phyloP scores from a whole-genome alignment of 1,140 invertebrate genomes.

The Drosophila melanica region DNA sequence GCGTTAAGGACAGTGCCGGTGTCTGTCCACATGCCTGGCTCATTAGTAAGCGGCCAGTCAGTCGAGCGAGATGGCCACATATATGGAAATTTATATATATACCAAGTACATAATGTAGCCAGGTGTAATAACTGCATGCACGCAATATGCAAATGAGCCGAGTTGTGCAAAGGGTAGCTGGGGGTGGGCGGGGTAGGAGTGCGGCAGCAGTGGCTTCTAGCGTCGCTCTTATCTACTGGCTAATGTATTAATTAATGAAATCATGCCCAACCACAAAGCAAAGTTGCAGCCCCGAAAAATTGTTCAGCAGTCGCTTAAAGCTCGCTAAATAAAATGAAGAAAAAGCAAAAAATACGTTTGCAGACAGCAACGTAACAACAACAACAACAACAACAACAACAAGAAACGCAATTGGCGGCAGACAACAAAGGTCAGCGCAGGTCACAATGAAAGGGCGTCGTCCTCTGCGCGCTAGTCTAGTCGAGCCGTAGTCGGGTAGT shows the following conservation, averaged over 20 bases:
- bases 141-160: slow-evolving; percentile 47
- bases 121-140: slow-evolving; percentile 52
- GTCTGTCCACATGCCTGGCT: slow-evolving; percentile 30
- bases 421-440: slow-evolving; percentile 84
- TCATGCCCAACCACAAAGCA: slow-evolving; percentile 42
- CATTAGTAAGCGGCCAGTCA: slow-evolving; percentile 37
- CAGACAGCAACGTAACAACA: slow-evolving; percentile 59
- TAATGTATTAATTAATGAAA: slow-evolving; percentile 72
- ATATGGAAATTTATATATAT: too few relatives aligned
- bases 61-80: slow-evolving; percentile 35
- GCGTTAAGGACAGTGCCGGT: slow-evolving; percentile 31
- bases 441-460: slow-evolving; percentile 84
- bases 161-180: not conserved
- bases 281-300: slow-evolving; percentile 51
- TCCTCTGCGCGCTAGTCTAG: slow-evolving; percentile 57
- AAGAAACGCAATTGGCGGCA: slow-evolving; percentile 65
- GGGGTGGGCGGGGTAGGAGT: not conserved
- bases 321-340: slow-evolving; percentile 35
- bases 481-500: slow-evolving; percentile 27
- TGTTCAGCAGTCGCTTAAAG: slow-evolving; percentile 51
- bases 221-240: slow-evolving; percentile 49
- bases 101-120: slow-evolving; percentile 24
- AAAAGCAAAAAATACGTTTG: slow-evolving; percentile 46
- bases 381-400: slow-evolving; percentile 47
- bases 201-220: slow-evolving; percentile 2